Evolutionary conservation across 2,113 vertebrate genomes (phyloP).

Genomic region (Scatophagus argus): DNA sequence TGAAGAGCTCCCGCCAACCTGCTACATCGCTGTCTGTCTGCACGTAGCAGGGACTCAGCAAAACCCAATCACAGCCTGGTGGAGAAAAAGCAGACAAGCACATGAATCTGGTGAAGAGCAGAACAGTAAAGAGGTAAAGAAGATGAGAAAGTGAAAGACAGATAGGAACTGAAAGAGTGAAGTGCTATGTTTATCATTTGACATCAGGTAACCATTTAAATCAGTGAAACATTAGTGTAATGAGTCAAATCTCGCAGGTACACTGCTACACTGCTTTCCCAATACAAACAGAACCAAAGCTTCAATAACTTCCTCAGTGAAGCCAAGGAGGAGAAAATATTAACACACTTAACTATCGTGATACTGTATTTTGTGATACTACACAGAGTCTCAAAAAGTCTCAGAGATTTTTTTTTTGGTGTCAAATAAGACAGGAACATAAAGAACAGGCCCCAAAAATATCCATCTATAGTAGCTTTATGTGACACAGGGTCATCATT

Average conservation of each 20-base stretch:
- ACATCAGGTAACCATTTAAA: conserved; percentile 3
- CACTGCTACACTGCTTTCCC: background rate
- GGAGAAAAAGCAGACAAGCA: background rate
- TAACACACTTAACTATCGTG: no score
- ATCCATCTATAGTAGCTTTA: background rate
- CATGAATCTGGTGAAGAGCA: background rate
- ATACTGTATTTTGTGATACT: no score
- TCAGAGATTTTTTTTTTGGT: no score
- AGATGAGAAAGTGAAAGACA: background rate
- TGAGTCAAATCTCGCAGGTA: background rate
- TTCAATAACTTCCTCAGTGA: background rate
- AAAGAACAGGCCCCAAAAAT: no score
- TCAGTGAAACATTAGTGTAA: background rate
- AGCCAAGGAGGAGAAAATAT: background rate
- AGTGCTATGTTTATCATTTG: background rate
- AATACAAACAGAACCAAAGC: background rate
- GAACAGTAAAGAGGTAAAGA: background rate
- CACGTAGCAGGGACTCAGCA: conserved; percentile 82
- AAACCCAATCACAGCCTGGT: conserved; percentile 83
- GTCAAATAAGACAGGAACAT: no score
- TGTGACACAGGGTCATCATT: background rate
- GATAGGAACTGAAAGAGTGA: background rate
- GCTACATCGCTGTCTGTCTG: conserved; percentile 72
- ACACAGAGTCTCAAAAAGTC: no score
- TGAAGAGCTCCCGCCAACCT: conserved; percentile 84